Conservation (phyloP, 2,797 vertebrate genomes). For the Halcyon badia region DNA sequence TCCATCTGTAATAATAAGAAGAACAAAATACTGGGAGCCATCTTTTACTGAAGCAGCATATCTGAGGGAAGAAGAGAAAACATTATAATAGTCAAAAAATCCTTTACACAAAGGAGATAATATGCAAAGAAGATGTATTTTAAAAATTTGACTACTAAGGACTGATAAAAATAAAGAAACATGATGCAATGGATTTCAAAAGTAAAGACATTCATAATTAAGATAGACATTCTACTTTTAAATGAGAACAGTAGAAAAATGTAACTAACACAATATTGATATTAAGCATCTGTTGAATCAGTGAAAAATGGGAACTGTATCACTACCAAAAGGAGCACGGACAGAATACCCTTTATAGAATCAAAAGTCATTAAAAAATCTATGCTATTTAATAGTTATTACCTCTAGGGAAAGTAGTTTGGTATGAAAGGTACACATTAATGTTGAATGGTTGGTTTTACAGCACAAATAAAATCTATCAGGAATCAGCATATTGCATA, state of each 20-base stretch:
- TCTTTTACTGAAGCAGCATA: conserved; percentile 96
- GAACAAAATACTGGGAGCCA: conserved; percentile 97
- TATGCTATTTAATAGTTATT: neutral
- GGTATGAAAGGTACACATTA: neutral
- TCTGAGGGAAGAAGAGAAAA: conserved; percentile 76
- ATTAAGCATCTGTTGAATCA: neutral
- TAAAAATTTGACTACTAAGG: neutral
- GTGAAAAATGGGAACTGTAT: neutral
- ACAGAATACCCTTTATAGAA: neutral
- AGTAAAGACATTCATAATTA: neutral
- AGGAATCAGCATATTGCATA: neutral
- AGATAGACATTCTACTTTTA: neutral
- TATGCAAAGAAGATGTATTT: neutral
- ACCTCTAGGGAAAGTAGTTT: neutral
- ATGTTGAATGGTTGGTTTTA: neutral
- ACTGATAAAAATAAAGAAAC: neutral
- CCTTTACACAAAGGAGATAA: neutral
- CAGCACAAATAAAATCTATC: neutral
- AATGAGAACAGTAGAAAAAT: neutral
- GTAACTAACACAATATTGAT: neutral
- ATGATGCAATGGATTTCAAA: neutral
- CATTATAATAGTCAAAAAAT: neutral
- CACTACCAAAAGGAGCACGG: neutral
- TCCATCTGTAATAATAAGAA: conserved; percentile 97
- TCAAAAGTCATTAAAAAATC: neutral